Base-by-base conservation (phyloP, 30 jellyfish, hydroid and myxozoan species). In the Aurelia aurita region DNA sequence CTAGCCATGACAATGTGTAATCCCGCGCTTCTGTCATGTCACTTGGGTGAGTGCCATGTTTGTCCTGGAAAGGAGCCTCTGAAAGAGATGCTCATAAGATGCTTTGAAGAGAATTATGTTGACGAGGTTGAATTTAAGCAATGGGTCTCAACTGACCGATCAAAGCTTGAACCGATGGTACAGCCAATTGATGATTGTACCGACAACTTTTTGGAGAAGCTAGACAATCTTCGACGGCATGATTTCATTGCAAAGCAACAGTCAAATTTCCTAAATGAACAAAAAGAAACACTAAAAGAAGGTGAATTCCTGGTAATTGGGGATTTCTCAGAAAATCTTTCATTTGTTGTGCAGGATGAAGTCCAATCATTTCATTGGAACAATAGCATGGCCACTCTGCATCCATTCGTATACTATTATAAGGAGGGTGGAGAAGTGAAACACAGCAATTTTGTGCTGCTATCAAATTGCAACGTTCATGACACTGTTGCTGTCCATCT, bases 221-320 rank as follows among this genome's bases (percentile, higher is more conserved):
- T 72, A 3, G 73, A 57, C 11, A 20, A 20, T 28, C 82, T 70
- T 29, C 26, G 32, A 51, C 75, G 49, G 8, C 89, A 84, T 59
- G 88, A 58, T 47, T 84, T 84, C 46, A 69, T 39, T 39, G 94
- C 88, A 22, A 70, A 39, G 21, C 88, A 84, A 21, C 90, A 79
- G 32, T 60, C 89, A 8, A 9, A 43, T 20, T 71, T 20, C 49
- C 72, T 72, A 9, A 25, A 18, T 19, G 58, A 82, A 16, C 16
- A 11, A 22, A 69, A 69, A 47, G 65, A 32, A 39, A 19, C 8
- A 0, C 81, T 69, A 32, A 13, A 6, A 13, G 64, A 29, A 39
- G 92, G 86, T 8, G 58, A 54, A 54, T 27, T 82, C 16, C 31
- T 82, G 25, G 86, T 82, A 2, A 26, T 66, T 10, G 87, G 86